These are phyloP conservation scores for Campylorhamphus procurvoides DNA, from an alignment of 2,113 vertebrate species.

Conservation along the genomic window DNA sequence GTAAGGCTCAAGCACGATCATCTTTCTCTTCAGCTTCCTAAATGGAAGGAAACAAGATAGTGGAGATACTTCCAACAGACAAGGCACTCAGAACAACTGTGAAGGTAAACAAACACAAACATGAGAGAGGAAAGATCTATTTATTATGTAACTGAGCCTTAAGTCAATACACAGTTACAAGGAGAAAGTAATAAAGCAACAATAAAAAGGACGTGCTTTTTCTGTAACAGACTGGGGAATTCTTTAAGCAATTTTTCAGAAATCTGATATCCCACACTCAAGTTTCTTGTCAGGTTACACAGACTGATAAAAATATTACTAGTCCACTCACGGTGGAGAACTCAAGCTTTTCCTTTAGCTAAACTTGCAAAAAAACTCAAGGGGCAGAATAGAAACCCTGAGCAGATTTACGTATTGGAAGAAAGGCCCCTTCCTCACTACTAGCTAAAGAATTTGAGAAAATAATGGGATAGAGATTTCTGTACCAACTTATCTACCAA, in stretches of 20 bases:
- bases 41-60: background rate
- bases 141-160: background rate
- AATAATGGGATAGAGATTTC: background rate
- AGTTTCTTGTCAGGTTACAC: background rate
- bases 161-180: background rate
- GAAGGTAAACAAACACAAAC: background rate
- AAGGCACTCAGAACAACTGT: background rate
- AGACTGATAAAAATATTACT: background rate
- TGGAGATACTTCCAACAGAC: background rate
- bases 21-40: slow-evolving; percentile 28
- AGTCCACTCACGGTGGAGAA: background rate
- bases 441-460: background rate
- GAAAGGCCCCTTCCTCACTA: background rate
- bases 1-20: background rate
- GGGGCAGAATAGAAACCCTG: background rate
- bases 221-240: background rate
- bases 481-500: background rate
- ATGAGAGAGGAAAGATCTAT: background rate
- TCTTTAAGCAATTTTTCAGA: background rate
- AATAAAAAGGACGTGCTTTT: background rate
- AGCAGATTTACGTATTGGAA: background rate
- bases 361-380: background rate
- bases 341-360: background rate
- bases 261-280: background rate
- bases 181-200: background rate